These are phyloP conservation scores for Pelvicachromis taeniatus DNA, from an alignment of 2,113 vertebrate genomes.

Conservation along the genomic window DNA sequence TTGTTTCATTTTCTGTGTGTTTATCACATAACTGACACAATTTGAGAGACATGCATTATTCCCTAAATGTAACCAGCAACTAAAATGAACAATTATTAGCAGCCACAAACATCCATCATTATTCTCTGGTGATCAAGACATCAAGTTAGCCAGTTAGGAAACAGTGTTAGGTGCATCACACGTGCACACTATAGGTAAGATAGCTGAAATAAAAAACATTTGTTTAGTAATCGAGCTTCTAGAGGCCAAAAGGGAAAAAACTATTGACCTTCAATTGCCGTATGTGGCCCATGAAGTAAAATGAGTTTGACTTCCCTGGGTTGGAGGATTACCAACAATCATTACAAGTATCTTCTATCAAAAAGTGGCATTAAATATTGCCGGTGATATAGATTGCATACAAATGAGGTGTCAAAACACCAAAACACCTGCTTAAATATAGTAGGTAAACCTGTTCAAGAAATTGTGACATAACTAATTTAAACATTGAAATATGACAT, in stretches of 20 bases:
- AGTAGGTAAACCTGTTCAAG: not conserved
- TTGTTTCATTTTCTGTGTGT: not conserved
- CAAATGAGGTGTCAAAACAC: not conserved
- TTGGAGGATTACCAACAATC: not conserved
- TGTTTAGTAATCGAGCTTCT: fast-evolving
- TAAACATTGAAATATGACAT: not conserved
- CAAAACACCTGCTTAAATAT: not conserved
- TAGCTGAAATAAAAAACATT: not conserved
- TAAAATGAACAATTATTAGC: not conserved
- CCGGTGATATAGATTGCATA: not conserved
- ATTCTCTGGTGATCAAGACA: not conserved
- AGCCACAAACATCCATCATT: not conserved
- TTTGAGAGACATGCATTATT: not conserved
- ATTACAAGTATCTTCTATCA: not conserved
- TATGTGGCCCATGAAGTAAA: not conserved
- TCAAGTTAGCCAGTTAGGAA: not conserved
- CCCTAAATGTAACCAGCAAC: not conserved
- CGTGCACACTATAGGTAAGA: not conserved
- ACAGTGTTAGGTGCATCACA: not conserved
- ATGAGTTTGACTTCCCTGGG: not conserved
- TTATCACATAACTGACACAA: not conserved
- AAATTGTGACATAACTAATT: not conserved
- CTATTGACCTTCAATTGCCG: not conserved
- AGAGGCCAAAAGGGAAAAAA: not conserved
- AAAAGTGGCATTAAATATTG: not conserved